Percentiles rank a stretch among this genome's conserved stretches.
Conservation (phyloP, 2,797 vertebrate species). For the Odontamblyopus rebecca region DNA sequence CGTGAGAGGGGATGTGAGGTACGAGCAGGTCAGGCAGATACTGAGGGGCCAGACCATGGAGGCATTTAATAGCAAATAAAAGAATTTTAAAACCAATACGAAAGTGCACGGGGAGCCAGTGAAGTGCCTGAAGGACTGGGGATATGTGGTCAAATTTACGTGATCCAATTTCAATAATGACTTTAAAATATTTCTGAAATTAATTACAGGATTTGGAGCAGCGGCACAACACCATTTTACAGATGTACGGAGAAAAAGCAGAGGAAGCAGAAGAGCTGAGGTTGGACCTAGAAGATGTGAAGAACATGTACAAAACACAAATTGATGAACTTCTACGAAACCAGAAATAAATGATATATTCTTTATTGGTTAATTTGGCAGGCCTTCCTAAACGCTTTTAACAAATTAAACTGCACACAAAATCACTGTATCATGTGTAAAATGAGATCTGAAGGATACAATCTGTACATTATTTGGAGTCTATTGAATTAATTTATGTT, state of each 20-base stretch:
- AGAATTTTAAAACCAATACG: no score
- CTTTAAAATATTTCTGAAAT: conserved; percentile 1
- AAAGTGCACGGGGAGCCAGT: no score
- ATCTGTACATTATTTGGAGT: conserved; percentile 20
- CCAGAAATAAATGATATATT: conserved; percentile 70
- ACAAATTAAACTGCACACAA: conserved; percentile 24
- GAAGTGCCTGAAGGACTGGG: no score
- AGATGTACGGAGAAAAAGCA: conserved; percentile 99
- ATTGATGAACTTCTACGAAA: conserved; percentile 94
- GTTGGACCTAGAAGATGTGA: conserved; percentile 96
- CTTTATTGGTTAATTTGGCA: neutral
- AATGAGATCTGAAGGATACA: conserved; percentile 41
- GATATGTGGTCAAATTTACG: no score
- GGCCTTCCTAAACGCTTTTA: neutral
- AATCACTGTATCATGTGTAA: conserved; percentile 36
- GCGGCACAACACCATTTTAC: conserved; percentile 97
- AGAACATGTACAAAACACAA: conserved; percentile 98
- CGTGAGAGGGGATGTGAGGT: no score
- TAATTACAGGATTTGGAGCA: conserved; percentile 92
- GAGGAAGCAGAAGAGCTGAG: conserved; percentile 95
- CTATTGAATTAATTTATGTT: conserved; percentile 15
- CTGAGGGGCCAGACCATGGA: no score
- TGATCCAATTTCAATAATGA: no score
- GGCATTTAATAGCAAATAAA: no score
- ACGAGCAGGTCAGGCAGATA: no score